Evolutionary conservation across 1,140 invertebrate species (phyloP), one percentile per base, ranked within the genome.

Genomic region (Ostrea edulis): DNA sequence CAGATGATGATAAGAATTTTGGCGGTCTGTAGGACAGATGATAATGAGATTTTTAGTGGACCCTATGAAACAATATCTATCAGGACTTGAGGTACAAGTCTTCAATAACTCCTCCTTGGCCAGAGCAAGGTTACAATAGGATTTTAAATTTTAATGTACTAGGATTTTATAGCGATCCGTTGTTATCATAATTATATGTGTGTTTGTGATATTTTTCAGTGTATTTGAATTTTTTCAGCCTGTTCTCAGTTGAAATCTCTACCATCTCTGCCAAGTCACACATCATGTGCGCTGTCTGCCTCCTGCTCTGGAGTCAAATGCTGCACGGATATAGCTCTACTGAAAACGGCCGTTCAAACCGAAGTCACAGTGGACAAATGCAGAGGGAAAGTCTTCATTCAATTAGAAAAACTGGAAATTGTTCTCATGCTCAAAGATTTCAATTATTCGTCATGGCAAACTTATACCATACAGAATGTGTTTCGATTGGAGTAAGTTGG

Each of bases 241-340:
- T 83, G 82, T 25, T 7, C 82, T 12, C 17, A 4, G 7, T 8
- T 25, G 7, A n/a, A 17, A 5, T 22, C 7, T 8, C 8, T 83
- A 17, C 17, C 17, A 11, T 35, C 88, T 0, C 68, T 90, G 54
- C 86, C 90, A 0, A 52, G 81, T 55, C 62, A 86, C n/a, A 84
- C 77, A 17, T 55, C 85, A 17, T 90, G 90, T 68, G 35, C 53
- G 3, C n/a, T 90, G 2, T 82, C 86, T 51, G 52, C 83, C 62
- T 87, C 82, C 85, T 90, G 89, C 85, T 86, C 89, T 53, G 87
- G 87, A 20, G 85, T 90, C 11, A 53, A 87, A n/a, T 90, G 89
- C 62, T 90, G 89, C 85, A 88, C 87, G 35, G 55, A 85, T 51
- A 85, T 90, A 25, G 53, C 87, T 52, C 84, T 87, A 53, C 82